phyloP scores from a whole-genome alignment of 2,888 invertebrate genomes.

The Leptinotarsa rubiginosa region DNA sequence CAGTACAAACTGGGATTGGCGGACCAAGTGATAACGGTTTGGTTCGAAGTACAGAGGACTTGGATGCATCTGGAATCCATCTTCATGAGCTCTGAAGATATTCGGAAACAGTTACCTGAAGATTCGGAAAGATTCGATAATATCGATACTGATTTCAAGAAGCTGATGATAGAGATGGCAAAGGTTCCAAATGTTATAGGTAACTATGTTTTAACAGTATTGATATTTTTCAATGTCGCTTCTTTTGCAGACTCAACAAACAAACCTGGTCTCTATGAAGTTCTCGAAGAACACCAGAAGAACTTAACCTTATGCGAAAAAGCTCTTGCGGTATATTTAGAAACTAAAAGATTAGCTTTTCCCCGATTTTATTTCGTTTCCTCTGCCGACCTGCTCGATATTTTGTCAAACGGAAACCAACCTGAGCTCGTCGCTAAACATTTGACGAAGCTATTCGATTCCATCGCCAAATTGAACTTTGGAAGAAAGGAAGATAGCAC shows the following conservation, averaged over 20 bases:
- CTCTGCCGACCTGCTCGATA: slow-evolving; percentile 93
- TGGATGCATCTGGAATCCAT: slow-evolving; percentile 98
- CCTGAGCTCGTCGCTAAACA: slow-evolving; percentile 90
- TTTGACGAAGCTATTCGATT: slow-evolving; percentile 95
- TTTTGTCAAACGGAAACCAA: slow-evolving; percentile 95
- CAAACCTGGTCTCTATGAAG: slow-evolving; percentile 81
- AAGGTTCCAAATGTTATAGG: slow-evolving; percentile 86
- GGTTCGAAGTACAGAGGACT: slow-evolving; percentile 87
- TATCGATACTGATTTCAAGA: slow-evolving; percentile 91
- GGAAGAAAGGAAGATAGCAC: slow-evolving; percentile 70
- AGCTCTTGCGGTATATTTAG: slow-evolving; percentile 95
- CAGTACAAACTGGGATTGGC: slow-evolving; percentile 92
- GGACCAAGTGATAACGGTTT: slow-evolving; percentile 91
- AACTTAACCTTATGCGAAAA: slow-evolving; percentile 94
- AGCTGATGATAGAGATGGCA: slow-evolving; percentile 80
- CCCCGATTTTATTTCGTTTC: slow-evolving; percentile 97
- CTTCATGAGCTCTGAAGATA: slow-evolving; percentile 98
- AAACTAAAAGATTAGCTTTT: slow-evolving; percentile 95
- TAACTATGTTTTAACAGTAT: not conserved
- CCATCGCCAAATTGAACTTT: slow-evolving; percentile 89
- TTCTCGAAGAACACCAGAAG: slow-evolving; percentile 84
- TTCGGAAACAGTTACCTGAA: slow-evolving; percentile 91
- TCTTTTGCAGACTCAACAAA: slow-evolving; percentile 76
- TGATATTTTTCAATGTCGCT: not conserved
- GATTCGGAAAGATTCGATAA: slow-evolving; percentile 93